Evolutionary conservation across 2,888 invertebrate genomes (phyloP).

Genomic region (Liopterus haemorrhoidalis): DNA sequence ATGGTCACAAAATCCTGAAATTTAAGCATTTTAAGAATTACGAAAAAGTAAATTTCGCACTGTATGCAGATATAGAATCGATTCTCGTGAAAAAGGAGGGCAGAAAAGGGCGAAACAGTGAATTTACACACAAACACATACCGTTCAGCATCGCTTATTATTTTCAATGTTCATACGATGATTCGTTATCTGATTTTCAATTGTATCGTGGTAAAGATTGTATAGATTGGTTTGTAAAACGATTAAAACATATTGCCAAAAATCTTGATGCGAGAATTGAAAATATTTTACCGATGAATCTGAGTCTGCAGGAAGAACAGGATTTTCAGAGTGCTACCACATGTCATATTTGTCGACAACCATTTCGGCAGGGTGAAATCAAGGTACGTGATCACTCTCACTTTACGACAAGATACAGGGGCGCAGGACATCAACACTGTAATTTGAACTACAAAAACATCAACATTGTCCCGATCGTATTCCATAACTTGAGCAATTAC

Average conservation of each 20-base stretch:
- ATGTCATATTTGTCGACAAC: conserved; percentile 20
- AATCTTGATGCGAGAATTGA: conserved; percentile 1
- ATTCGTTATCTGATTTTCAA: conserved; percentile 27
- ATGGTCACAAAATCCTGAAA: conserved; percentile 5
- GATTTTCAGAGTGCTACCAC: neutral
- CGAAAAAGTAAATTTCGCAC: conserved; percentile 6
- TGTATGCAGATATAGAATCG: conserved; percentile 11
- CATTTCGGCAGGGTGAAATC: conserved; percentile 4
- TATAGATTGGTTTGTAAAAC: conserved; percentile 26
- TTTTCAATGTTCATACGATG: conserved; percentile 32
- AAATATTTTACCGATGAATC: conserved; percentile 6
- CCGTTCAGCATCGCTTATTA: conserved; percentile 28
- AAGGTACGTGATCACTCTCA: conserved; percentile 34
- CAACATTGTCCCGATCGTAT: conserved; percentile 31
- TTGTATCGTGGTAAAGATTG: conserved; percentile 29
- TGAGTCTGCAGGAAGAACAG: conserved; percentile 7
- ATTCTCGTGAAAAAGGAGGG: conserved; percentile 3
- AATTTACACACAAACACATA: conserved; percentile 6
- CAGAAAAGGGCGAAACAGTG: neutral
- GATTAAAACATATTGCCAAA: conserved; percentile 9
- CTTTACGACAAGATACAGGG: conserved; percentile 26
- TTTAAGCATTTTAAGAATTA: conserved; percentile 8
- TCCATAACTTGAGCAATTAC: conserved; percentile 33
- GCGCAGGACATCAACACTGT: conserved; percentile 29
- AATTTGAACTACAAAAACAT: conserved; percentile 33